Percentiles rank a stretch among this genome's conserved stretches.
Conservation (phyloP, 64 coral and sea anemone species). For the Dendronephthya gigantea region DNA sequence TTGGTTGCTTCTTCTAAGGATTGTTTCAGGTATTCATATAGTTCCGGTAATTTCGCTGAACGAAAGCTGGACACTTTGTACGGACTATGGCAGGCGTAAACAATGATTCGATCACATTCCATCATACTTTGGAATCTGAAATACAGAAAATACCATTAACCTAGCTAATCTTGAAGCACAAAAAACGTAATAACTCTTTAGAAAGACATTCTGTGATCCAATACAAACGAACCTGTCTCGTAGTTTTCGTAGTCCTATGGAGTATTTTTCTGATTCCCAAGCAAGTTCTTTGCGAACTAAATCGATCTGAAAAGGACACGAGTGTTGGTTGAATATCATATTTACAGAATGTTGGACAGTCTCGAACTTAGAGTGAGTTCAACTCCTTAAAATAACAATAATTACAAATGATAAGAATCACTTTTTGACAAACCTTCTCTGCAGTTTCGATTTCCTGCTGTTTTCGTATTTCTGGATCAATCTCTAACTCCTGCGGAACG, state of each 20-base stretch:
- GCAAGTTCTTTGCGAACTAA: conserved; percentile 75
- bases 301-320: conserved; percentile 47
- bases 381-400: neutral
- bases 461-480: conserved; percentile 77
- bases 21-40: conserved; percentile 53
- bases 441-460: conserved; percentile 64
- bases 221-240: conserved; percentile 52
- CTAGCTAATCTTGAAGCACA: too few relatives aligned
- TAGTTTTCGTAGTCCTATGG: conserved; percentile 75
- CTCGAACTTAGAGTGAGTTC: neutral
- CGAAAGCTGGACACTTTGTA: conserved; percentile 56
- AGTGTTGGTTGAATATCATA: neutral
- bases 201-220: neutral
- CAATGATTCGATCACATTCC: conserved; percentile 74
- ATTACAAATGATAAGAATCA: neutral
- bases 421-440: conserved; percentile 44
- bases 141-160: too few relatives aligned
- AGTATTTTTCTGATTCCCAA: conserved; percentile 86
- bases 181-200: too few relatives aligned
- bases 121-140: conserved; percentile 78
- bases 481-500: conserved; percentile 63
- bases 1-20: neutral
- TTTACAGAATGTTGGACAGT: neutral
- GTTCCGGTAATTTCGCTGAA: conserved; percentile 58
- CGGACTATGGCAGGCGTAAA: conserved; percentile 55